A percentile compares a stretch with the other conserved stretches of the same genome.
These are phyloP conservation scores for Datnioides undecimradiatus DNA, from an alignment of 2,113 vertebrate species.

Conservation along the genomic window DNA sequence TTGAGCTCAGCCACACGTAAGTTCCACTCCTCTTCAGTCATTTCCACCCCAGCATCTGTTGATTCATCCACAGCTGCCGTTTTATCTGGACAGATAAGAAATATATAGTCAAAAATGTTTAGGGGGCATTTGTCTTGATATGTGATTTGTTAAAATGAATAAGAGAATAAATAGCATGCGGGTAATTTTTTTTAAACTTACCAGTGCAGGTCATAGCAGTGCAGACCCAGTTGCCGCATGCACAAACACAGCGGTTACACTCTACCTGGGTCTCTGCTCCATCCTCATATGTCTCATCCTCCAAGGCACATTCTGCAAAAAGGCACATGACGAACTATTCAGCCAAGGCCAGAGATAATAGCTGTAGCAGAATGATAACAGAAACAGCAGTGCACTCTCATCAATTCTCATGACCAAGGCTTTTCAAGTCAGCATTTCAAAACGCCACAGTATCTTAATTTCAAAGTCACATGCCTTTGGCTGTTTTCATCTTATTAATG, in stretches of 20 bases:
- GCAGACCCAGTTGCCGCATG: slow-evolving; percentile 99
- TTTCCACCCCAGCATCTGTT: slow-evolving; percentile 80
- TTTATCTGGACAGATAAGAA: slow-evolving; percentile 80
- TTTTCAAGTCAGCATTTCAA: slow-evolving; percentile 39
- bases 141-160: not conserved
- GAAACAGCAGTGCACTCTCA: not conserved
- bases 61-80: slow-evolving; percentile 81
- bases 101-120: not conserved
- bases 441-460: not conserved
- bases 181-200: slow-evolving; percentile 64
- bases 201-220: slow-evolving; percentile 97
- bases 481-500: slow-evolving; percentile 9
- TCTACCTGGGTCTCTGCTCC: slow-evolving; percentile 97
- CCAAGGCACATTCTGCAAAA: slow-evolving; percentile 92
- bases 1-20: slow-evolving; percentile 93
- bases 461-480: not conserved
- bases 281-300: slow-evolving; percentile 95
- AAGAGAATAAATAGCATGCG: not conserved
- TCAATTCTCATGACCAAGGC: slow-evolving; percentile 1
- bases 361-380: not conserved
- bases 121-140: not conserved
- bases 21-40: slow-evolving; percentile 95
- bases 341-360: slow-evolving; percentile 4
- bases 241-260: slow-evolving; percentile 97
- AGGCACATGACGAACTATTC: not conserved